Evolutionary conservation across 2,888 invertebrate species (phyloP), one percentile per base, ranked within the genome.

Genomic region (Cremastobaeus sp.): DNA sequence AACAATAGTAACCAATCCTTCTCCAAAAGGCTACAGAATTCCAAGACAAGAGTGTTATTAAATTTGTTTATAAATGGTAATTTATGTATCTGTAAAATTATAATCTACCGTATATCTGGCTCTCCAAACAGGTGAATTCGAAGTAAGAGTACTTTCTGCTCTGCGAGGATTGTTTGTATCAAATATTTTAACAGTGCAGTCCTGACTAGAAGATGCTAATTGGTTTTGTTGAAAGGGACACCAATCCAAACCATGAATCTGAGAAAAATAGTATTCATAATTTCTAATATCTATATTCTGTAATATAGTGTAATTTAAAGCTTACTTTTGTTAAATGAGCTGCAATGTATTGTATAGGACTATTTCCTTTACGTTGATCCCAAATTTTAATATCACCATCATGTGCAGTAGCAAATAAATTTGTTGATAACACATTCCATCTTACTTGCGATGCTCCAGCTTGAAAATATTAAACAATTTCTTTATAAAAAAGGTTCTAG

Each of bases 331-430:
- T 91, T 71, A 96, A 89, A 89, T 98, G 98, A 2, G 97, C 98
- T 17, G 97, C 94, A 79, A 98, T 96, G 81, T 97, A 98, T 84
- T 96, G 95, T 1, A 96, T 91, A 0, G 98, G 97, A 54, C 94
- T 91, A 47, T 93, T 92, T 74, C 93, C 92, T 89, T 97, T 97
- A 74, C 98, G 90, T 78, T 95, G 94, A 87, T 98, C 98, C 98
- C 98, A 98, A 77, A 98, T 92, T 87, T 97, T 94, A 2, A 98
- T 92, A 88, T 98, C 98, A 1, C 97, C 97, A 85, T 98, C 97
- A 87, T 98, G 98, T 2, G 97, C 95, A 39, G 98, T 97, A 1
- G 98, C 98, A 76, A 98, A 89, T 75, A 96, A 90, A 85, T 97
- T 91, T 0, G 93, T 90, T 1, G 94, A 94, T 48, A 96, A 91